These are phyloP conservation scores for Lepus europaeus DNA, from an alignment of 2,113 vertebrate genomes.

Conservation along the genomic window DNA sequence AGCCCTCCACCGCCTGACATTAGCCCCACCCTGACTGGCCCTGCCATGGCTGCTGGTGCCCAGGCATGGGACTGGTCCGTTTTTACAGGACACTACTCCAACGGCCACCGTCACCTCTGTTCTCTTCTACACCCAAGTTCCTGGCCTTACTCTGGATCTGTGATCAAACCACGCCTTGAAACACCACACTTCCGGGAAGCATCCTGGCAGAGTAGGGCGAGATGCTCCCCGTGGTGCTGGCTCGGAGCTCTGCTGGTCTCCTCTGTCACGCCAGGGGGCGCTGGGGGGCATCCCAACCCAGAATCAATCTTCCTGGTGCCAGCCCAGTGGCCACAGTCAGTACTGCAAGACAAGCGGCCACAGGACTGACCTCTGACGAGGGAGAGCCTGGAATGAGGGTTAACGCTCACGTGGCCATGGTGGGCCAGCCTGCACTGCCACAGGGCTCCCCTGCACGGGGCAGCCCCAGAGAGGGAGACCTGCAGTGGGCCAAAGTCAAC, in stretches of 20 bases:
- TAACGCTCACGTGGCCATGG: rapidly evolving
- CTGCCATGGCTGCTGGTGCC: neutral
- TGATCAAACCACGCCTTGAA: slow-evolving; percentile 51
- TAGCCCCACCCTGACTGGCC: neutral
- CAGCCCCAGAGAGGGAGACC: neutral
- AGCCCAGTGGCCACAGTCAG: neutral
- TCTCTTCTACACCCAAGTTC: neutral
- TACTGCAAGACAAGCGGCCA: no score
- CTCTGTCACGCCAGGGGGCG: neutral
- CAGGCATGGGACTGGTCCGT: slow-evolving; percentile 11
- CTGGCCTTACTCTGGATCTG: slow-evolving; percentile 2
- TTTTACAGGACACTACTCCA: neutral
- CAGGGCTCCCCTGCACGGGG: rapidly evolving
- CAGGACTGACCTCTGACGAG: neutral
- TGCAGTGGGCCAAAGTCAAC: neutral
- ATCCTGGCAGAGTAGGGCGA: neutral
- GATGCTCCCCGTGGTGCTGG: neutral
- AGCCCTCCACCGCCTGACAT: neutral
- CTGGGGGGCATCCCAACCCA: neutral
- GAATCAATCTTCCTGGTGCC: neutral
- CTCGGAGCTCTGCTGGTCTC: neutral
- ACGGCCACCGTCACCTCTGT: neutral
- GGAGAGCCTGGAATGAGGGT: neutral
- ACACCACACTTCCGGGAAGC: neutral
- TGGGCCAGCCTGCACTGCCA: no score